Evolutionary conservation across 2,113 vertebrate species (phyloP).

Genomic region (Poicephalus meyeri): DNA sequence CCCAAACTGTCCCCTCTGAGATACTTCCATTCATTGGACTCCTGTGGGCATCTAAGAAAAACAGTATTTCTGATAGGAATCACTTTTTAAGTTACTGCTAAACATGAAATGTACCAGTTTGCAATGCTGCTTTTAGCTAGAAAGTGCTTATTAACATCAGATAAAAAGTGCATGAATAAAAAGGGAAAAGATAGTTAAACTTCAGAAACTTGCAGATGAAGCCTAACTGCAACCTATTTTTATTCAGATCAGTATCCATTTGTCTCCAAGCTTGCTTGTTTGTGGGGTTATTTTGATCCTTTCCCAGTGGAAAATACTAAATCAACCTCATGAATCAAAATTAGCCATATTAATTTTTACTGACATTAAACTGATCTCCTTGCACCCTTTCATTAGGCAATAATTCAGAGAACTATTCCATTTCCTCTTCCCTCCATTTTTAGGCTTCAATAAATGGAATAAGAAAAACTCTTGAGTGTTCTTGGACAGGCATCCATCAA

Average conservation of each 20-base stretch:
- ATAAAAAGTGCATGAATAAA: background rate
- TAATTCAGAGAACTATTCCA: background rate
- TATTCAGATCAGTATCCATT: constrained; percentile 1
- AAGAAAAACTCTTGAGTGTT: background rate
- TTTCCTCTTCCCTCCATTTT: background rate
- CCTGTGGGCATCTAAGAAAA: constrained; percentile 11
- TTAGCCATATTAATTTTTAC: background rate
- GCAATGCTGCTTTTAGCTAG: background rate
- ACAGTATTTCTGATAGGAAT: constrained; percentile 17
- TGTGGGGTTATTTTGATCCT: background rate
- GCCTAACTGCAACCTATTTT: background rate
- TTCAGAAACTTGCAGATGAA: background rate
- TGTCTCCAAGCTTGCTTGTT: background rate
- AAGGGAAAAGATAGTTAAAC: background rate
- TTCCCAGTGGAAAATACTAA: background rate
- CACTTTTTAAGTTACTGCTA: constrained; percentile 15
- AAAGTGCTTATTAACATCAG: background rate
- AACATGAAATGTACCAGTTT: constrained; percentile 29
- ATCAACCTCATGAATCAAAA: background rate
- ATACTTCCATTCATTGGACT: constrained; percentile 14
- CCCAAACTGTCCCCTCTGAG: background rate
- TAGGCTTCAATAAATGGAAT: background rate
- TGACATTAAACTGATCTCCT: background rate
- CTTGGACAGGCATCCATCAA: background rate
- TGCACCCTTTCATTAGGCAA: background rate